phyloP scores from a whole-genome alignment of 2,797 vertebrate genomes.

The Melanotaenia nigrans region DNA sequence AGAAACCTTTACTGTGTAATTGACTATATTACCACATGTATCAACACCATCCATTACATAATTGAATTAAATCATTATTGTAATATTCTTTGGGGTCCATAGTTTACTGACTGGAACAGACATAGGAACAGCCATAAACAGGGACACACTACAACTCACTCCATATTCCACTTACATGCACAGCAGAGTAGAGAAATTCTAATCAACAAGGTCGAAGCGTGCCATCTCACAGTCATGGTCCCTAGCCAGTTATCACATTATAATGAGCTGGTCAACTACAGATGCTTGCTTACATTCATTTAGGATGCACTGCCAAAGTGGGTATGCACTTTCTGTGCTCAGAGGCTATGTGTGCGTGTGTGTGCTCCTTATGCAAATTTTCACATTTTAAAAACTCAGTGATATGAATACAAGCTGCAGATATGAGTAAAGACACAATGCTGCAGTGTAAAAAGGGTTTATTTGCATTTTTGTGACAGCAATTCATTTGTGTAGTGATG shows the following conservation, averaged over 20 bases:
- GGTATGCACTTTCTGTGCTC: conserved; percentile 20
- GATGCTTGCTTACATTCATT: conserved; percentile 67
- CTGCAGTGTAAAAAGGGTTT: conserved; percentile 33
- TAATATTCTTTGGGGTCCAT: conserved; percentile 48
- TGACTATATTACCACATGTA: conserved; percentile 35
- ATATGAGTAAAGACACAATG: conserved; percentile 19
- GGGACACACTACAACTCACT: conserved; percentile 11
- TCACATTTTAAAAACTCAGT: conserved; percentile 12
- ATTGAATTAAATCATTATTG: conserved; percentile 49
- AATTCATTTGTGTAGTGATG: conserved; percentile 9
- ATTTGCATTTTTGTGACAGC: conserved; percentile 29
- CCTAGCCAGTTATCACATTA: conserved; percentile 73
- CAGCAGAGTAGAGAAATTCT: conserved; percentile 50
- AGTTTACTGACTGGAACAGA: conserved; percentile 50
- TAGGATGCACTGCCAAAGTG: conserved; percentile 37
- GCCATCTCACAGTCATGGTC: conserved; percentile 69
- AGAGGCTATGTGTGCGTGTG: not conserved
- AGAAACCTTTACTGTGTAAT: conserved; percentile 15
- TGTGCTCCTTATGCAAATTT: conserved; percentile 1
- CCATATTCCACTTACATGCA: conserved; percentile 13
- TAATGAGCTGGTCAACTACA: conserved; percentile 73
- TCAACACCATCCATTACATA: conserved; percentile 15
- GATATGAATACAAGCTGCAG: conserved; percentile 18
- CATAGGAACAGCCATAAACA: conserved; percentile 25
- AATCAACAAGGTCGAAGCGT: conserved; percentile 69